A percentile compares a stretch with the other conserved stretches of the same genome.
phyloP scores from a whole-genome alignment of 2,797 vertebrate species.

The Jordanella pulchra region DNA sequence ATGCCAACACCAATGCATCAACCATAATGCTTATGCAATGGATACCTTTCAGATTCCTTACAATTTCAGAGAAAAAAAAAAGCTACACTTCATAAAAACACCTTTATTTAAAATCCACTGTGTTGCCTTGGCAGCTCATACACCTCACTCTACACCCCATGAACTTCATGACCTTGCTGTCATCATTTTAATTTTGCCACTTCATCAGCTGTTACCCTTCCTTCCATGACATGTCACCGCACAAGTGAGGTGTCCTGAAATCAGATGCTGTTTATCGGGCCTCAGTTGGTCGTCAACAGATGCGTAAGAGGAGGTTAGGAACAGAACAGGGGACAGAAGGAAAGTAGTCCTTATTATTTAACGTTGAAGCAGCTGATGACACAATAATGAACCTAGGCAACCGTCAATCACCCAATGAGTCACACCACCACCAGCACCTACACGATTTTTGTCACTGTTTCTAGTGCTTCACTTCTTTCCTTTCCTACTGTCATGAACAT shows the following conservation, averaged over 20 bases:
- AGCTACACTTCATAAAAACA: background rate
- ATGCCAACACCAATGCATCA: conserved; percentile 2
- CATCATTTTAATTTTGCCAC: conserved; percentile 57
- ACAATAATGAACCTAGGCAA: conserved; percentile 82
- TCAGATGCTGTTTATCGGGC: conserved; percentile 56
- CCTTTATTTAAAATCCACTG: conserved; percentile 36
- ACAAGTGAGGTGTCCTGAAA: conserved; percentile 49
- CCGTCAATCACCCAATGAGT: conserved; percentile 63
- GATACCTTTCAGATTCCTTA: background rate
- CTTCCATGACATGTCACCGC: conserved; percentile 55
- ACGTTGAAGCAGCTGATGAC: conserved; percentile 77
- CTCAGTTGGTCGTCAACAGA: conserved; percentile 57
- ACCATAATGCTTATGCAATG: background rate
- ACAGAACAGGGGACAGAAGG: conserved; percentile 6
- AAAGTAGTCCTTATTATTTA: conserved; percentile 69
- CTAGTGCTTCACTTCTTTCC: conserved; percentile 44
- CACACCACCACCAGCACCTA: conserved; percentile 57
- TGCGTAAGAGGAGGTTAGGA: conserved; percentile 10
- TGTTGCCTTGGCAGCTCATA: conserved; percentile 40
- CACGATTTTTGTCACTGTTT: conserved; percentile 62
- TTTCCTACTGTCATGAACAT: too few relatives aligned
- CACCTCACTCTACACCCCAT: conserved; percentile 6
- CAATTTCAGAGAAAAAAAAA: background rate
- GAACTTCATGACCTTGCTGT: conserved; percentile 36
- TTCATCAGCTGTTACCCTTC: conserved; percentile 63